phyloP scores from a whole-genome alignment of 1,140 invertebrate species.

The Scaptomyza hsui region DNA sequence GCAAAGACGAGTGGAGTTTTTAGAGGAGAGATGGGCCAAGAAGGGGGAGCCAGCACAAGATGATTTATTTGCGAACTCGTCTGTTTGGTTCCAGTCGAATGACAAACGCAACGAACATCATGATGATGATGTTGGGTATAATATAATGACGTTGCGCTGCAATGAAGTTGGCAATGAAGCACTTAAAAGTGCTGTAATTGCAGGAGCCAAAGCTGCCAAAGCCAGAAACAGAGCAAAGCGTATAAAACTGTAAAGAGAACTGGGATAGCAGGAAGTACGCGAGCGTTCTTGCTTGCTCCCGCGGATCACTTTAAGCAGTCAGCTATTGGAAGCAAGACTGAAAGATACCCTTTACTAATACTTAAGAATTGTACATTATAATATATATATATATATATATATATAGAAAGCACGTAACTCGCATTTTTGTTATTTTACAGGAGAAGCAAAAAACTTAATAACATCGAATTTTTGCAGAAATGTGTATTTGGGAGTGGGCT shows the following conservation, averaged over 20 bases:
- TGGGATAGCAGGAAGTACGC: slow-evolving; percentile 69
- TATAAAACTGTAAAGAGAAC: background rate
- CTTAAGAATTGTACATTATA: too few relatives aligned
- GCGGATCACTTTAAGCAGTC: slow-evolving; percentile 62
- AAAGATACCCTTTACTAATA: background rate
- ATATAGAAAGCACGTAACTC: too few relatives aligned
- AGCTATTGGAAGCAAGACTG: slow-evolving; percentile 1
- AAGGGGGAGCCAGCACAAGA: slow-evolving; percentile 46
- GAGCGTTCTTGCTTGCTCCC: slow-evolving; percentile 17
- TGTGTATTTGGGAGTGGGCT: too few relatives aligned
- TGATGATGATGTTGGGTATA: slow-evolving; percentile 16
- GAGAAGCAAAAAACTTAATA: too few relatives aligned
- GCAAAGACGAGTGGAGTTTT: too few relatives aligned
- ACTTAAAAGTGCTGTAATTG: slow-evolving; percentile 80
- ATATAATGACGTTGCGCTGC: slow-evolving; percentile 76
- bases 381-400: too few relatives aligned
- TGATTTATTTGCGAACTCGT: slow-evolving; percentile 80
- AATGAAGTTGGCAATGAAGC: slow-evolving; percentile 77
- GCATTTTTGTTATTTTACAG: too few relatives aligned
- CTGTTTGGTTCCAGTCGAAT: slow-evolving; percentile 79
- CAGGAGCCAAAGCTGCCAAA: slow-evolving; percentile 33
- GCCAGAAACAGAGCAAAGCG: slow-evolving; percentile 4
- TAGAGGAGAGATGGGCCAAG: slow-evolving; percentile 3
- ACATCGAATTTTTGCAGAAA: too few relatives aligned
- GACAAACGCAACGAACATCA: slow-evolving; percentile 74